Percentiles rank a stretch among this genome's conserved stretches.
Evolutionary conservation across 2,113 vertebrate species (phyloP).

Genomic region (Ceyx melanurus): DNA sequence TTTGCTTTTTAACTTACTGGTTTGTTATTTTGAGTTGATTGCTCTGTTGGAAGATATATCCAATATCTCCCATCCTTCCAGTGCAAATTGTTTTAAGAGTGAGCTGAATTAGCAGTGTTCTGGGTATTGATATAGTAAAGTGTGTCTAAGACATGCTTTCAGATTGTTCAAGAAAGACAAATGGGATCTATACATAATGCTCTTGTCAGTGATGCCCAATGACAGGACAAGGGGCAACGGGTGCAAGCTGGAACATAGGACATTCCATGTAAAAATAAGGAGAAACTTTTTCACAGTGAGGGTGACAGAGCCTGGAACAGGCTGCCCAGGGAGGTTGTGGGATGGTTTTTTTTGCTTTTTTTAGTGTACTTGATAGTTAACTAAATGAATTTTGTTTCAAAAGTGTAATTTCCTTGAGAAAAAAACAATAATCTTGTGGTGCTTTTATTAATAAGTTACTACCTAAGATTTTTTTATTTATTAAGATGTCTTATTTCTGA

Average conservation of each 20-base stretch:
- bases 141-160: background rate
- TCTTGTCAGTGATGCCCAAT: too few relatives aligned
- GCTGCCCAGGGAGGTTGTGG: too few relatives aligned
- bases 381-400: background rate
- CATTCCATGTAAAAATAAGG: too few relatives aligned
- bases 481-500: background rate
- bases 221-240: too few relatives aligned
- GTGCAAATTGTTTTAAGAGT: background rate
- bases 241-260: too few relatives aligned
- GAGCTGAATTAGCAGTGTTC: background rate
- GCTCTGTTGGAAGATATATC: background rate
- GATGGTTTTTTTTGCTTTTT: background rate
- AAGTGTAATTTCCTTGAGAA: background rate
- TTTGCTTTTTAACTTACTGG: background rate
- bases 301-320: too few relatives aligned
- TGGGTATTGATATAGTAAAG: background rate
- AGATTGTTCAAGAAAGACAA: background rate
- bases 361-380: background rate
- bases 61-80: background rate
- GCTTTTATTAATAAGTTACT: background rate
- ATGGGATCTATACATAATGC: background rate
- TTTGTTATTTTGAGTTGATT: background rate
- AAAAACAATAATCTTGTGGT: background rate
- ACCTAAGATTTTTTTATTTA: background rate
- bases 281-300: too few relatives aligned